Conservation (phyloP, 2,113 vertebrate genomes). For the Ranitomeya imitator region DNA sequence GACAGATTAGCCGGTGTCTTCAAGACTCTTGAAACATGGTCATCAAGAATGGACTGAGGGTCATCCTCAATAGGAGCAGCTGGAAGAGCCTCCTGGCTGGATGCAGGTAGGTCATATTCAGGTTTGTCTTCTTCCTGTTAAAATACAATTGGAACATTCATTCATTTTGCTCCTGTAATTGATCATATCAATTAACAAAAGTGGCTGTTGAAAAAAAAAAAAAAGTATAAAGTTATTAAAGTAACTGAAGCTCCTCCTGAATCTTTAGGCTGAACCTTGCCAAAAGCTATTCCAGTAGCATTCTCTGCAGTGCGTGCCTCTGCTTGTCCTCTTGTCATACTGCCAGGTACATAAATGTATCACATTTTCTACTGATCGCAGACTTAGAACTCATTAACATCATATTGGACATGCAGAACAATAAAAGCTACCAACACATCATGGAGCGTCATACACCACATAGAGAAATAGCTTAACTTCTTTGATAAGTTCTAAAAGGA, state of each 20-base stretch:
- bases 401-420: not conserved
- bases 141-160: not conserved
- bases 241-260: conserved; percentile 25
- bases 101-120: conserved; percentile 40
- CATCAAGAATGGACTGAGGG: conserved; percentile 55
- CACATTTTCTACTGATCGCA: conserved; percentile 26
- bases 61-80: conserved; percentile 43
- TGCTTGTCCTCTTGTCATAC: conserved; percentile 31
- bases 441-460: not conserved
- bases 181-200: not conserved
- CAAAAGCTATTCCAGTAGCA: conserved; percentile 49
- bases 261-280: conserved; percentile 41
- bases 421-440: not conserved
- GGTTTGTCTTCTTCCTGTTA: conserved; percentile 50
- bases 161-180: not conserved
- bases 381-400: not conserved
- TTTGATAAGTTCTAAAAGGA: not conserved
- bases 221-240: conserved; percentile 25
- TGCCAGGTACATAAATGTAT: conserved; percentile 44
- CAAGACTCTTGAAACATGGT: conserved; percentile 54
- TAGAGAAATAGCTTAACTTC: not conserved
- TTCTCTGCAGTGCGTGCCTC: conserved; percentile 42
- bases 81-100: conserved; percentile 21
- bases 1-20: conserved; percentile 55
- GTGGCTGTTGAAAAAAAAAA: not conserved